A percentile compares a stretch with the other conserved stretches of the same genome.
Evolutionary conservation across 2,113 vertebrate genomes (phyloP).

Genomic region (Misgurnus mizolepis): DNA sequence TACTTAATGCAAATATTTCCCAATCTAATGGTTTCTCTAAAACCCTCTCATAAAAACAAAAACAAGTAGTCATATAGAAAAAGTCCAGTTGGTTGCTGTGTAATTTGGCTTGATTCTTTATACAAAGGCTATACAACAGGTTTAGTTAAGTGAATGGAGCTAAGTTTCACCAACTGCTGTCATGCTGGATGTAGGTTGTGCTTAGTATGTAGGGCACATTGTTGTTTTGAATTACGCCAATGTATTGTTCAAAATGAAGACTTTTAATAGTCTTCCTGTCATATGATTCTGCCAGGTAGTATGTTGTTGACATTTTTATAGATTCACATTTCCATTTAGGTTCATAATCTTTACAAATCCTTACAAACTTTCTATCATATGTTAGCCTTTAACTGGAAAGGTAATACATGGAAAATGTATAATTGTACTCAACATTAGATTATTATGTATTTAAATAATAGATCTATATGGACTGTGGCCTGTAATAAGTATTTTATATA

Average conservation of each 20-base stretch:
- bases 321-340: constrained; percentile 5
- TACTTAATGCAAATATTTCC: too few species aligned
- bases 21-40: not conserved
- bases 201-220: constrained; percentile 44
- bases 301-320: not conserved
- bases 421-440: too few species aligned
- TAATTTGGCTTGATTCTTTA: constrained; percentile 39
- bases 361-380: not conserved
- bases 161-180: constrained; percentile 37
- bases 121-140: constrained; percentile 35
- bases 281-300: constrained; percentile 32
- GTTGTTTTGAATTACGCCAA: constrained; percentile 45
- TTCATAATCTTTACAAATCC: too few species aligned
- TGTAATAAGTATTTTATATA: not conserved
- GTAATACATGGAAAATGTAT: too few species aligned
- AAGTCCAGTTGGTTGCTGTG: not conserved
- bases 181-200: constrained; percentile 29
- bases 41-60: not conserved
- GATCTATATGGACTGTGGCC: too few species aligned
- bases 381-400: not conserved
- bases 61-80: not conserved
- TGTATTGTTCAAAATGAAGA: constrained; percentile 26
- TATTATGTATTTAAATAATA: too few species aligned
- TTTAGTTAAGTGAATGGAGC: constrained; percentile 33
- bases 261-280: constrained; percentile 43